Evolutionary conservation across 2,113 vertebrate species (phyloP), one percentile per base, ranked within the genome.

Genomic region (Eolophus roseicapilla): DNA sequence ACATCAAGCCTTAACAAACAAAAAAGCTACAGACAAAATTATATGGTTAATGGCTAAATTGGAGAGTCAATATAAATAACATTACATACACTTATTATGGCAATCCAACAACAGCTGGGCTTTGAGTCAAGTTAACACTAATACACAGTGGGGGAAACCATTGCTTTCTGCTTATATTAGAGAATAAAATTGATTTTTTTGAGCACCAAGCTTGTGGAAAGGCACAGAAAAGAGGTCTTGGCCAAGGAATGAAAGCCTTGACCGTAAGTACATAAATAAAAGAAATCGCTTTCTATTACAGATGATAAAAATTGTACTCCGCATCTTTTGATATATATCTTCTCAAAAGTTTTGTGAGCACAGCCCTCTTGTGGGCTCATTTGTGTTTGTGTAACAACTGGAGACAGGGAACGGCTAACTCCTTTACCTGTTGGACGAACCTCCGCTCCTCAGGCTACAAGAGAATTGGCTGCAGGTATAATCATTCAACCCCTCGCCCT

Each of bases 321-420:
- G 90, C 67, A 68, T 94, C 55, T 88, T 86, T 86, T 81, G 88
- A 91, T 79, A 79, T 64, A 62, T 64, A 49, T 82, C 81, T 89
- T 71, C 65, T 55, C 86, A 86, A 86, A 96, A 95, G 94, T 95
- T 95, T 92, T 95, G 95, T 11, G 70, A 96, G 95, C 95, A 96
- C 89, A 93, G 95, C 93, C 96, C 96, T 96, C 96, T 95, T 96
- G 94, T 96, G 95, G 96, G 94, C 94, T 97, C 80, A 92, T 93
- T 92, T 95, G 93, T 92, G 95, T 95, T 84, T 82, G 84, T 92
- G 70, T 76, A 95, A 91, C 89, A 92, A 93, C 91, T 92, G 93
- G 77, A 92, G 57, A 71, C 13, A 4, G 35, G 74, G 73, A 95
- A 68, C 2, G 1, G 62, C 84, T 84, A 84, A 92, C 84, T 97